Evolutionary conservation across 1,140 invertebrate species (phyloP).

Genomic region (Drosophila triauraria): DNA sequence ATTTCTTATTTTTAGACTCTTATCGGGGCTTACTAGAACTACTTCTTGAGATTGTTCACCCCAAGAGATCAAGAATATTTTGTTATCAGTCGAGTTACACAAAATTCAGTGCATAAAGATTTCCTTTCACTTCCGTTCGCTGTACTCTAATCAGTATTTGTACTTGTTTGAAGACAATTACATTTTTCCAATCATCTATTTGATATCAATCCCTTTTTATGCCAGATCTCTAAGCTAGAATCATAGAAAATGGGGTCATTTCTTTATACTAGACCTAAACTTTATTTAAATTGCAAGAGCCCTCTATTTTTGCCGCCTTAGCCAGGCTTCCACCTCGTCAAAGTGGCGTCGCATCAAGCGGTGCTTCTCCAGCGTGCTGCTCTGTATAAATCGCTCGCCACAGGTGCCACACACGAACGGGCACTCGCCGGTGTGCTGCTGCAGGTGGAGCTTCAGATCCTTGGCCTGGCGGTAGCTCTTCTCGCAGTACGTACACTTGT

Average conservation of each 20-base stretch:
- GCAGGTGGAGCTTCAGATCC: slow-evolving; percentile 68
- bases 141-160: not conserved
- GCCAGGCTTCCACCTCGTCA: slow-evolving; percentile 62
- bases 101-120: not conserved
- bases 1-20: not conserved
- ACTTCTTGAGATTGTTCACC: not conserved
- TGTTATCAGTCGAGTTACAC: slow-evolving; percentile 3
- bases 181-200: no score
- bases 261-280: slow-evolving; percentile 12
- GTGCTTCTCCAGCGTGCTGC: slow-evolving; percentile 69
- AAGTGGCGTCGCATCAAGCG: slow-evolving; percentile 74
- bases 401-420: slow-evolving; percentile 70
- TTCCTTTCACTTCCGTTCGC: not conserved
- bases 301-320: slow-evolving; percentile 27
- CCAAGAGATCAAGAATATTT: not conserved
- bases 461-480: slow-evolving; percentile 74
- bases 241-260: not conserved
- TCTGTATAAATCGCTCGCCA: slow-evolving; percentile 72
- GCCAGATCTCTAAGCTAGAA: not conserved
- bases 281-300: slow-evolving; percentile 22
- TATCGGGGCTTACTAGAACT: not conserved
- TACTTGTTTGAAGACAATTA: not conserved
- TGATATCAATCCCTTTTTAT: not conserved
- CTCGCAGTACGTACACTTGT: slow-evolving; percentile 73
- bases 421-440: slow-evolving; percentile 72